Evolutionary conservation across 2,888 invertebrate species (phyloP), one percentile per base, ranked within the genome.

Genomic region (Bellardia pandia): DNA sequence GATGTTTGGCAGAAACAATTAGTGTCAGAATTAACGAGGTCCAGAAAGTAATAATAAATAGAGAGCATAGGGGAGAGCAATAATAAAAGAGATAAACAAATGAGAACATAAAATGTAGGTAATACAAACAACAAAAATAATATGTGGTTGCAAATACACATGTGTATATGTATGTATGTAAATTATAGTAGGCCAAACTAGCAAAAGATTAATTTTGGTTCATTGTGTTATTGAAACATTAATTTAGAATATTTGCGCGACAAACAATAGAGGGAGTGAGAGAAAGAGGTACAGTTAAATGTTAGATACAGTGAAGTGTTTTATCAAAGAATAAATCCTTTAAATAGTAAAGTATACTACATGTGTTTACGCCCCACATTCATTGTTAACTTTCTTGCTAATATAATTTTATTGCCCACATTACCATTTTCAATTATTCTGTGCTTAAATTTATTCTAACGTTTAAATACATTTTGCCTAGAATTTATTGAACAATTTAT

Each of bases 21-120:
- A 75, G 48, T 75, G 75, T 75, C 60, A 62, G 69, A 51, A 69
- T 82, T 82, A 75, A 75, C 69, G 60, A 82, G 58, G 58, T 75
- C 51, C 75, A 60, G 66, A 42, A 56, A 45, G 30, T 62, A 37
- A 37, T 42, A 56, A 80, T 72, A 64, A 51, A 33, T 37, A 53
- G 40, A 42, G 58, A 42, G 14, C 0, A 42, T n/a, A 8, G n/a
- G 42, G 9, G n/a, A 62, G 5, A 42, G 58, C 8, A 42, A 72
- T 5, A 14, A 16, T 6, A 42, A 3, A 40, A 58, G 56, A 71
- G 13, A 40, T 56, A 40, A 71, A 11, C 40, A 68, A 66, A 51
- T 23, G 13, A 56, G 16, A 16, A 53, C 16, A 40, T 16, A 23
- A 56, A 37, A 56, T 53, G 30, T 33, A 30, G 3, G 33, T 51